Percentiles rank a stretch among this genome's conserved stretches.
phyloP scores from a whole-genome alignment of 2,888 invertebrate species.

The Teleiodes luculella region DNA sequence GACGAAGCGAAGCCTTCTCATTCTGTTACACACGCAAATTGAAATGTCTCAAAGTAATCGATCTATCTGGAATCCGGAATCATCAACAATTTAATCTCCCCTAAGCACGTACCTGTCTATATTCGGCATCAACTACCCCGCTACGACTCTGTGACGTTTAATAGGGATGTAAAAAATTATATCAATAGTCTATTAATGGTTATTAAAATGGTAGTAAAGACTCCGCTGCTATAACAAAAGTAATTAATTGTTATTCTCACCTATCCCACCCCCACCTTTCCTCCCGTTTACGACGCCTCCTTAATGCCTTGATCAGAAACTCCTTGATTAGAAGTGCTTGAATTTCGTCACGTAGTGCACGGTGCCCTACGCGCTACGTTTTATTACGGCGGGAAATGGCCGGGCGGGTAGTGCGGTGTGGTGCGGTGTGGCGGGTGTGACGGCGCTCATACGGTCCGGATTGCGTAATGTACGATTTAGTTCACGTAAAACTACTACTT shows the following conservation, averaged over 20 bases:
- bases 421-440: not conserved
- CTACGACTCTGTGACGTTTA: too few relatives aligned
- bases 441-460: too few relatives aligned
- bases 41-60: too few relatives aligned
- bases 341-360: slow-evolving; percentile 2
- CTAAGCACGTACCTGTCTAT: not conserved
- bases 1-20: too few relatives aligned
- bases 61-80: too few relatives aligned
- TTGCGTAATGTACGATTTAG: too few relatives aligned
- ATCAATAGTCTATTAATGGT: too few relatives aligned
- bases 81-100: too few relatives aligned
- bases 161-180: too few relatives aligned
- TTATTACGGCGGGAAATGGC: not conserved
- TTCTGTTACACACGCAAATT: too few relatives aligned
- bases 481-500: too few relatives aligned
- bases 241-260: not conserved
- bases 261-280: not conserved
- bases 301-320: slow-evolving; percentile 5
- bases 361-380: not conserved
- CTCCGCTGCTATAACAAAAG: not conserved
- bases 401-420: not conserved
- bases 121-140: not conserved
- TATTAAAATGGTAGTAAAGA: not conserved
- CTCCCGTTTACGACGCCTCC: not conserved
- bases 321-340: not conserved